Evolutionary conservation across 2,888 invertebrate species (phyloP), one percentile per base, ranked within the genome.

Genomic region (Lasioglossum calceatum): DNA sequence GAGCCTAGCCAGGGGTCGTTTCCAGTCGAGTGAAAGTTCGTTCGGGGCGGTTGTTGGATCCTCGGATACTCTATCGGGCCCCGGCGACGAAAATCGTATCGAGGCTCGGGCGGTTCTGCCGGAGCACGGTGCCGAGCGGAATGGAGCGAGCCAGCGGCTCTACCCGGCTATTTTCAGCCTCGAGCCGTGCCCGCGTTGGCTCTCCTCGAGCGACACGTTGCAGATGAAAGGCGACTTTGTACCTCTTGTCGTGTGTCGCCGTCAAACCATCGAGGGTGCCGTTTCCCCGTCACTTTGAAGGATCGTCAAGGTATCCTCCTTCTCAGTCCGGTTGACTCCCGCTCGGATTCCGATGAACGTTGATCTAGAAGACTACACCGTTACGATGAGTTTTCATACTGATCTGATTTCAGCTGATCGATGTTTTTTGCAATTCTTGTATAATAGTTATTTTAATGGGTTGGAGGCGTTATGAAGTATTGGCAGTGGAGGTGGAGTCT

Each of bases 91-190:
- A 92, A 91, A 90, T 93, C 92, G 92, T 89, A 87, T 91, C 92
- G 91, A 91, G 90, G 92, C 92, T 92, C 90, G 91, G 90, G 89
- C 92, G 90, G 92, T 89, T 93, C 90, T 92, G 91, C 87, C 89
- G 89, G 91, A 89, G 89, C 89, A 90, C 89, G 85, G 87, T 87
- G 87, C 89, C 88, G 89, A 90, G 88, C 89, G 86, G 91, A 89
- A 88, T 91, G 91, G 91, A 83, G 70, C 82, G 74, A 89, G 81
- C 91, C 88, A 93, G 91, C 91, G 91, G 81, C 88, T 87, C 87
- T 85, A 67, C 80, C 12, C 67, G 77, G 90, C 88, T 90, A 90
- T 90, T 90, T 90, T 90, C 89, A 89, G 90, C 90, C 86, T 90
- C 90, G 90, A 90, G 90, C 90, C 90, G 87, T 89, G 83, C 86